phyloP scores from a whole-genome alignment of 2,888 invertebrate species.

The Drosophila acutilabella region DNA sequence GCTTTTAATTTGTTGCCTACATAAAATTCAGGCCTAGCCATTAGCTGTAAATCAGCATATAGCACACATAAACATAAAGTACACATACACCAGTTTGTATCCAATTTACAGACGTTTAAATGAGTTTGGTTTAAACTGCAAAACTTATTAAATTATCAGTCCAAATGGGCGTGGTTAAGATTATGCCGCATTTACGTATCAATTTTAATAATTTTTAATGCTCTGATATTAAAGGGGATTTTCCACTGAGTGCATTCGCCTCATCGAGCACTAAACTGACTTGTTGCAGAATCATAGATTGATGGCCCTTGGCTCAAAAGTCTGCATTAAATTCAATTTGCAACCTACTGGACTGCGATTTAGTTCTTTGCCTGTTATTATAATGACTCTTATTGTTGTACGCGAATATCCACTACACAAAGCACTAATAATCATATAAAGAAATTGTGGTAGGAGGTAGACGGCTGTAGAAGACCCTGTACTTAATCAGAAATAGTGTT shows the following conservation, averaged over 20 bases:
- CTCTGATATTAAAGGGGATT: conserved; percentile 23
- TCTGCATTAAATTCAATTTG: conserved; percentile 69
- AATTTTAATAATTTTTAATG: conserved; percentile 20
- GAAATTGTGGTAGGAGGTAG: conserved; percentile 21
- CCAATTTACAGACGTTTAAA: conserved; percentile 3
- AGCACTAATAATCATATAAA: conserved; percentile 61
- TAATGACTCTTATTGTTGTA: conserved; percentile 26
- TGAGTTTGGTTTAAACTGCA: not conserved
- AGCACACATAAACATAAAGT: not conserved
- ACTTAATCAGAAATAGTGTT: no score
- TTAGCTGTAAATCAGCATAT: conserved; percentile 70
- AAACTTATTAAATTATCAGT: conserved; percentile 71
- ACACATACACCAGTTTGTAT: conserved; percentile 2
- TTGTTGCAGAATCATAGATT: conserved; percentile 17
- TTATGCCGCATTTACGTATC: conserved; percentile 42
- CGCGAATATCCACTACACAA: conserved; percentile 23
- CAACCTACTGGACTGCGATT: no score
- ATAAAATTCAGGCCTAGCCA: conserved; percentile 58
- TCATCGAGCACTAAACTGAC: conserved; percentile 1
- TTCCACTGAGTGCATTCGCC: not conserved
- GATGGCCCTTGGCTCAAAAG: conserved; percentile 10
- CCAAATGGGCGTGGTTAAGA: conserved; percentile 24
- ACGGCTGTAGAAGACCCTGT: no score
- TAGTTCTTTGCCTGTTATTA: conserved; percentile 20
- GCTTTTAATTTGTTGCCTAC: conserved; percentile 29